phyloP scores from a whole-genome alignment of 2,888 invertebrate species.

The Lasioglossum pauxillum region DNA sequence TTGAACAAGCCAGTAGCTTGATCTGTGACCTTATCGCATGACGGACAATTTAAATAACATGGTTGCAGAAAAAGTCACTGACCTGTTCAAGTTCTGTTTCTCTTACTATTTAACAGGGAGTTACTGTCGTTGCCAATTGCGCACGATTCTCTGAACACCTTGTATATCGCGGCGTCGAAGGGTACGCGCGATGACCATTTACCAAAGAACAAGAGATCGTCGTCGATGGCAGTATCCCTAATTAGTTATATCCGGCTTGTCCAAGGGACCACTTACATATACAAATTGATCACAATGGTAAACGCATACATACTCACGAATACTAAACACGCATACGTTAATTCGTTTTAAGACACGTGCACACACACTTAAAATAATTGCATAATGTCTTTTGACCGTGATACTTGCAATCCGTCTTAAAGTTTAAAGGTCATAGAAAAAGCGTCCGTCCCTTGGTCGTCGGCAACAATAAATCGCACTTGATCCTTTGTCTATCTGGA shows the following conservation, averaged over 20 bases:
- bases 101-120: no score
- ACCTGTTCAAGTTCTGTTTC: neutral
- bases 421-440: slow-evolving; percentile 51
- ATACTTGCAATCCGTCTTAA: slow-evolving; percentile 57
- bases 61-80: neutral
- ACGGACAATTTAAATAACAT: neutral
- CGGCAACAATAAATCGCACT: slow-evolving; percentile 48
- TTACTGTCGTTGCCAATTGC: neutral
- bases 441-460: slow-evolving; percentile 49
- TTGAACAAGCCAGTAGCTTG: neutral
- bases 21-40: neutral
- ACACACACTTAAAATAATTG: slow-evolving; percentile 56
- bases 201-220: slow-evolving; percentile 56
- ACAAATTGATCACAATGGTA: slow-evolving; percentile 71
- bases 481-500: slow-evolving; percentile 31
- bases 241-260: slow-evolving; percentile 56
- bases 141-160: neutral
- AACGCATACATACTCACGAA: slow-evolving; percentile 57
- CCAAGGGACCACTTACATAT: slow-evolving; percentile 61
- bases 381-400: slow-evolving; percentile 60
- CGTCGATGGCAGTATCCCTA: slow-evolving; percentile 47
- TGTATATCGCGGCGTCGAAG: slow-evolving; percentile 22
- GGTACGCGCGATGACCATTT: slow-evolving; percentile 50
- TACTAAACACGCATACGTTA: slow-evolving; percentile 50
- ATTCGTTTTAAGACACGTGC: slow-evolving; percentile 42